Percentiles rank a stretch among this genome's conserved stretches.
phyloP scores from a whole-genome alignment of 2,113 vertebrate species.

The Leptobrachium ailaonicum region DNA sequence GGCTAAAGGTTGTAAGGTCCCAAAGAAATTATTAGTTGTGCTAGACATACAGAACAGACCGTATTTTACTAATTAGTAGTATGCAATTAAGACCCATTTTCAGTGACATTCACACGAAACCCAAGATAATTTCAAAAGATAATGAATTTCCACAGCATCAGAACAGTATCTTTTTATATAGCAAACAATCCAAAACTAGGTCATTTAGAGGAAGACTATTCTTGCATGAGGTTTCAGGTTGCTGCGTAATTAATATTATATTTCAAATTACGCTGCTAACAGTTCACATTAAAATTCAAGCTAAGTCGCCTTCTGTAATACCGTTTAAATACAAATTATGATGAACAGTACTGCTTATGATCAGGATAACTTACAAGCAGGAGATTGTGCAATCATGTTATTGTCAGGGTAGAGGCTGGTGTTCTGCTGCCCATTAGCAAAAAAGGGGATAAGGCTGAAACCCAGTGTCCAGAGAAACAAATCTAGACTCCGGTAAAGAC shows the following conservation, averaged over 20 bases:
- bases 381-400: too few species aligned
- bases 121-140: conserved; percentile 7
- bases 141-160: neutral
- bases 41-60: neutral
- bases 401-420: too few species aligned
- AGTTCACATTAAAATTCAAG: too few species aligned
- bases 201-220: conserved; percentile 1
- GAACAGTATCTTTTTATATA: conserved; percentile 3
- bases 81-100: conserved; percentile 10
- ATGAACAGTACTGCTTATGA: too few species aligned
- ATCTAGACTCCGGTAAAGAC: too few species aligned
- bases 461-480: too few species aligned
- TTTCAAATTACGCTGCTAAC: neutral
- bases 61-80: conserved; percentile 16
- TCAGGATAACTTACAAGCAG: too few species aligned
- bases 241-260: neutral
- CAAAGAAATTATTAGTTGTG: neutral
- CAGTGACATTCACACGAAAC: conserved; percentile 3
- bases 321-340: too few species aligned
- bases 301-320: too few species aligned
- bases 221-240: neutral
- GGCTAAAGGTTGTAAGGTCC: conserved; percentile 12
- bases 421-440: too few species aligned
- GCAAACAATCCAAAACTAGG: conserved; percentile 5
- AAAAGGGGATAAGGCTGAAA: too few species aligned